phyloP scores from a whole-genome alignment of 1,140 invertebrate species.

The Olivierus martensii region DNA sequence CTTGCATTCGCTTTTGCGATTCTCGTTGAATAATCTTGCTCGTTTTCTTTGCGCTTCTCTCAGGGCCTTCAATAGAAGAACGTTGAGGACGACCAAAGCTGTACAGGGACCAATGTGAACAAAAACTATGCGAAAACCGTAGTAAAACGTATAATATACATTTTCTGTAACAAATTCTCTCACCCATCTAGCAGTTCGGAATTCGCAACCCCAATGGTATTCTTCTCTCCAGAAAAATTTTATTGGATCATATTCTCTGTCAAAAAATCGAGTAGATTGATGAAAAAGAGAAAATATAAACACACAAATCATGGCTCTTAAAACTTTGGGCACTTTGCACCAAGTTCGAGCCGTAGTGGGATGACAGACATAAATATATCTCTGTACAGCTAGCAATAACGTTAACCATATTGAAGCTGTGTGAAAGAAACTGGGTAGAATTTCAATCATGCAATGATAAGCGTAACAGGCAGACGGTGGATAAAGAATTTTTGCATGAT shows the following conservation, averaged over 20 bases:
- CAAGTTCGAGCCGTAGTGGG: constrained; percentile 64
- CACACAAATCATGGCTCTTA: constrained; percentile 58
- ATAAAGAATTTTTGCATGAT: constrained; percentile 59
- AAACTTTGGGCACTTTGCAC: constrained; percentile 71
- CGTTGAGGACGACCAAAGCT: constrained; percentile 73
- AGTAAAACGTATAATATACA: constrained; percentile 66
- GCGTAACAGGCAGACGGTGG: constrained; percentile 59
- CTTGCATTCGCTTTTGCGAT: constrained; percentile 66
- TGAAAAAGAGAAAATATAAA: constrained; percentile 57
- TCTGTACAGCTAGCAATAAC: constrained; percentile 66
- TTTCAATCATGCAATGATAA: constrained; percentile 52
- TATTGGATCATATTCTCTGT: constrained; percentile 37
- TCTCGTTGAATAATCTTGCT: constrained; percentile 66
- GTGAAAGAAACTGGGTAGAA: constrained; percentile 71
- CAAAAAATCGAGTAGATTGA: constrained; percentile 63
- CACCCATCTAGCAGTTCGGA: constrained; percentile 44
- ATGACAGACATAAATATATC: constrained; percentile 85
- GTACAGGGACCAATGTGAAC: constrained; percentile 81
- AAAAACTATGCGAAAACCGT: constrained; percentile 70
- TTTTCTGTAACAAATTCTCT: constrained; percentile 42
- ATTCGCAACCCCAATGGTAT: constrained; percentile 11
- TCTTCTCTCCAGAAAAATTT: constrained; percentile 46
- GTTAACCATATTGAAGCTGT: constrained; percentile 86
- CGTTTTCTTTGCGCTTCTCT: constrained; percentile 61
- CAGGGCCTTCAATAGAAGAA: constrained; percentile 71